Percentiles rank a stretch among this genome's conserved stretches.
phyloP scores from a whole-genome alignment of 1,140 invertebrate species.

The Drosophila ananassae region DNA sequence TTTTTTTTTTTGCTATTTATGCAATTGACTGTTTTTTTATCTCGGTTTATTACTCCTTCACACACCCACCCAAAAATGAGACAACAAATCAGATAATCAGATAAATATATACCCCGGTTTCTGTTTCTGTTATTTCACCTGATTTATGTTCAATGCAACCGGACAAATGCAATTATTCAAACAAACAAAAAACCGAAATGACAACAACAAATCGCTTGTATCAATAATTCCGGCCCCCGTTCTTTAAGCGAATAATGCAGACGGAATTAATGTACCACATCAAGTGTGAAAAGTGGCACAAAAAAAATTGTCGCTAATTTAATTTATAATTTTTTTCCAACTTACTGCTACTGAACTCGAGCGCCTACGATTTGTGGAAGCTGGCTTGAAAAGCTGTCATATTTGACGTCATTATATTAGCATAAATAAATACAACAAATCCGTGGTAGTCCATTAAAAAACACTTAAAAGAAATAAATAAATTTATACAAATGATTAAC shows the following conservation, averaged over 20 bases:
- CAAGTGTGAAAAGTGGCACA: conserved; percentile 48
- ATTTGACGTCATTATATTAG: conserved; percentile 76
- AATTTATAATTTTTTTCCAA: conserved; percentile 22
- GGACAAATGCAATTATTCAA: conserved; percentile 43
- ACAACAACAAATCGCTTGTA: conserved; percentile 31
- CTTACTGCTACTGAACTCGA: background rate
- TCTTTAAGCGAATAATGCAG: conserved; percentile 10
- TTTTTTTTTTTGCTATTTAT: conserved; percentile 29
- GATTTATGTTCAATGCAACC: conserved; percentile 48
- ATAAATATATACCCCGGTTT: conserved; percentile 15
- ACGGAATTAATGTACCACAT: conserved; percentile 29
- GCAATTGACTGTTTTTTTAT: conserved; percentile 31
- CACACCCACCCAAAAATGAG: conserved; percentile 32
- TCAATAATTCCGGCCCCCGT: conserved; percentile 9
- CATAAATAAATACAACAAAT: conserved; percentile 66
- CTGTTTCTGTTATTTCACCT: conserved; percentile 10
- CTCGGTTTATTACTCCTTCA: conserved; percentile 41
- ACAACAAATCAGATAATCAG: conserved; percentile 11
- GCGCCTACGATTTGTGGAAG: background rate
- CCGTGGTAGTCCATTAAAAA: conserved; percentile 63
- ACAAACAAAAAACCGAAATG: conserved; percentile 9
- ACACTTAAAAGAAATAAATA: conserved; percentile 51
- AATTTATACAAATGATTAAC: conserved; percentile 52
- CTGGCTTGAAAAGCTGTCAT: conserved; percentile 14
- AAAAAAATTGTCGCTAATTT: conserved; percentile 40